Evolutionary conservation across 2,113 vertebrate species (phyloP), one percentile per base, ranked within the genome.

Genomic region (Scalopus aquaticus): DNA sequence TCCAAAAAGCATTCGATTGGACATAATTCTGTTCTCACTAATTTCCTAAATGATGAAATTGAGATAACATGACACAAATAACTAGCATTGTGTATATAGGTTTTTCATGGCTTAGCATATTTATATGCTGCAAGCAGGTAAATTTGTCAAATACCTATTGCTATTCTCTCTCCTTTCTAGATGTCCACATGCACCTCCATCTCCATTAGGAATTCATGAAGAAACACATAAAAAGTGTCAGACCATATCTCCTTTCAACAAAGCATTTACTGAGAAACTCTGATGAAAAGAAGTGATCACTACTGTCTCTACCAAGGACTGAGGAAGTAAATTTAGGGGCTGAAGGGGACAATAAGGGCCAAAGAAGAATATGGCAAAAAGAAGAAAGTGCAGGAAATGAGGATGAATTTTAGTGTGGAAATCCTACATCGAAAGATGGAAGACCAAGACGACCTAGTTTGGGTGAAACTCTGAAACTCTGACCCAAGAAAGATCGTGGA

Each of bases 31-130:
- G 51, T 76, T 83, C 69, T 80, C 22, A 54, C n/a, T 39, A 65
- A 73, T 56, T 72, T 93, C 51, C 64, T 70, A 70, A 92, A 62
- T 93, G 49, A 90, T 65, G 39, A 93, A 74, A 82, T 19, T 54
- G 20, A 72, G 44, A 92, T 65, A 58, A 74, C 8, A 28, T 9
- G 44, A 28, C 9, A 60, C 49, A 78, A 76, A 77, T 46, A 74
- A 65, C 46, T 42, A 69, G 54, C 3, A 4, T 65, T 54, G 9
- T 6, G 28, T 72, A 42, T 9, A 13, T 12, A n/a, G 32, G 3
- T 17, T 84, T 79, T 64, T 65, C 28, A 11, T 30, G n/a, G 67
- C 26, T 84, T 83, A 73, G 30, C 37, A 6, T 76, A 72, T n/a
- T 22, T 49, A 46, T 8, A n/a, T 9, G 69, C 15, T 76, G 3